Base-by-base conservation (phyloP, 2,113 vertebrate species). In the Cathartes aura region DNA sequence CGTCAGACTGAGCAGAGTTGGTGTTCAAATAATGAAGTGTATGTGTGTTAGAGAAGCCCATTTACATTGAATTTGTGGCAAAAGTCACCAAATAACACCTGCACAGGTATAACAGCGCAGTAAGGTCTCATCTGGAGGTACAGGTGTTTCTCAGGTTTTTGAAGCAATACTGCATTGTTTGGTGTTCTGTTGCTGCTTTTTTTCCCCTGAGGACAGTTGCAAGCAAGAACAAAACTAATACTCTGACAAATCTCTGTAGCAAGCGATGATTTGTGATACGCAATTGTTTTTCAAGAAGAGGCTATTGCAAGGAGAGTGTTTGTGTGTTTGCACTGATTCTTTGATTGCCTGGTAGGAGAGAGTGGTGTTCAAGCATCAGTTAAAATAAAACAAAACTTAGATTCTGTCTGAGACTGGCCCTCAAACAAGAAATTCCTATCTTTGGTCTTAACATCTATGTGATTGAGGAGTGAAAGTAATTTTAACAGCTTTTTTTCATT, bases 1-100 rank as follows among this genome's bases (percentile, higher is more conserved):
- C 8, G 27, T 79, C 38, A 62, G 23, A 38, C 29, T 16, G 26
- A 45, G n/a, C 8, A 6, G 38, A 34, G 14, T 1, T 83, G 55
- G 2, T 52, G 9, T 50, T 79, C 26, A 45, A 23, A 8, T 42
- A 10, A n/a, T 27, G n/a, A n/a, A 27, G 40, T 2, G 1, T 18
- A 3, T 30, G n/a, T 66, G 10, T 32, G 20, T 40, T 45, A 40
- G 42, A 27, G 36, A 50, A 73, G 17, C 29, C 2, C 0, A 10
- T 45, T 73, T 50, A 48, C 36, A 32, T 11, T 50, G 36, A 72
- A 40, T 15, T 78, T 45, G 36, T 45, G 26, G 8, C 62, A 30
- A 4, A 24, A 73, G 22, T 73, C 0, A 0, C 36, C 8, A 20
- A 4, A 9, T 72, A 66, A 64, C 22, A n/a, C 36, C 24, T 52